Conservation (phyloP, 2,113 vertebrate species). For the Anseranas semipalmata region DNA sequence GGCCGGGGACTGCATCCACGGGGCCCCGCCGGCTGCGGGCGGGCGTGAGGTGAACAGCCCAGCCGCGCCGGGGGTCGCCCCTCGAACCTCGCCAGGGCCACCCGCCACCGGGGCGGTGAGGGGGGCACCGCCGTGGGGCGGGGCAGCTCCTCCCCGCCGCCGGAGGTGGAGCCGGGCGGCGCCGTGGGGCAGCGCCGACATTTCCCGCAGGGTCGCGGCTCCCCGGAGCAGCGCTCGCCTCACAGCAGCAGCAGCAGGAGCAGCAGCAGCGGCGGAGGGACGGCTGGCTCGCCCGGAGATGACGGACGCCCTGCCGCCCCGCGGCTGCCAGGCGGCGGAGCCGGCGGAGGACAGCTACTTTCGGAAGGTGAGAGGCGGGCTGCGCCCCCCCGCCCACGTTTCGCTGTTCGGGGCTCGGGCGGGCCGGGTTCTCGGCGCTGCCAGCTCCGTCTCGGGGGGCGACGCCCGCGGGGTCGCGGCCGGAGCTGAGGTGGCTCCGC, state of each 20-base stretch:
- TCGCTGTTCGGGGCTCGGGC: neutral
- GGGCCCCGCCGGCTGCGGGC: no score
- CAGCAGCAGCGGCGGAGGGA: fast-evolving
- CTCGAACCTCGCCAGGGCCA: fast-evolving
- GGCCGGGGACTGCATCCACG: neutral
- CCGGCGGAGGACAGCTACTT: conserved; percentile 69
- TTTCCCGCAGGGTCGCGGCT: neutral
- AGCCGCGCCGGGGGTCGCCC: fast-evolving
- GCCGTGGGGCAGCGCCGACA: neutral
- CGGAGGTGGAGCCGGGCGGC: neutral
- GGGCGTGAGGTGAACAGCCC: fast-evolving
- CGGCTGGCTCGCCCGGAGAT: conserved; percentile 7
- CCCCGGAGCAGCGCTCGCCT: fast-evolving
- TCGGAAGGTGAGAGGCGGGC: conserved; percentile 74
- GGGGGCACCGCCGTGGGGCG: neutral
- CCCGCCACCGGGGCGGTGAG: no score
- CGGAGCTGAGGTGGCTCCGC: neutral
- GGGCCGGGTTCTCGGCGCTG: neutral
- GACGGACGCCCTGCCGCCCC: conserved; percentile 72
- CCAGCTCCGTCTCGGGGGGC: no score
- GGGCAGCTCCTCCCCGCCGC: neutral
- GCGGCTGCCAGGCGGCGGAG: conserved; percentile 41
- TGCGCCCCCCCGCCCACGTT: no score
- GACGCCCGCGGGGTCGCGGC: neutral
- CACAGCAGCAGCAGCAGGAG: neutral